A percentile compares a stretch with the other conserved stretches of the same genome.
Conservation (phyloP, 2,888 invertebrate species). For the Carcina quercana region DNA sequence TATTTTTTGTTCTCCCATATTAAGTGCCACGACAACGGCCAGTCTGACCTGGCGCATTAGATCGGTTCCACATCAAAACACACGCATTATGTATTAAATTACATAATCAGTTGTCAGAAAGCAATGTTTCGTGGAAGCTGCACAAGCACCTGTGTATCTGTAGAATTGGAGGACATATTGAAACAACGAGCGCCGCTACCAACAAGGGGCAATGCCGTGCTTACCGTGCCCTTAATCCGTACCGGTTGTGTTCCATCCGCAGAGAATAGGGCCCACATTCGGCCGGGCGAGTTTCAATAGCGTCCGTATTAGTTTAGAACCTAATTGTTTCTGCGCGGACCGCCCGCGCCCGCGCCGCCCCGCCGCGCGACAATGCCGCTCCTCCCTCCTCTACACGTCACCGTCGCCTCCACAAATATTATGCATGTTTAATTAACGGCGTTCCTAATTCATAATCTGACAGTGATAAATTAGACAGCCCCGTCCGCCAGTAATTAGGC, state of each 20-base stretch:
- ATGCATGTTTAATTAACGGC: conserved; percentile 69
- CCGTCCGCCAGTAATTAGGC: conserved; percentile 66
- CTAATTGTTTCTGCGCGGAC: conserved; percentile 41
- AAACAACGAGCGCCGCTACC: too few relatives aligned
- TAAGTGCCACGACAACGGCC: too few relatives aligned
- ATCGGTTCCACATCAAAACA: too few relatives aligned
- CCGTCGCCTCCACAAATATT: conserved; percentile 56
- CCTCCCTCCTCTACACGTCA: conserved; percentile 11
- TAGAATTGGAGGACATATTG: too few relatives aligned
- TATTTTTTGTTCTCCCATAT: too few relatives aligned
- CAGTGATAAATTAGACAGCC: conserved; percentile 67
- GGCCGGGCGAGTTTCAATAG: conserved; percentile 30
- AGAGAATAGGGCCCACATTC: conserved; percentile 29
- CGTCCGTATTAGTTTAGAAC: conserved; percentile 42
- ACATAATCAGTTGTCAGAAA: too few relatives aligned
- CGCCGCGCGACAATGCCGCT: conserved; percentile 21
- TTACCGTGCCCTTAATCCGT: background rate
- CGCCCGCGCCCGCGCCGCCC: conserved; percentile 1
- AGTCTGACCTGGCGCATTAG: too few relatives aligned
- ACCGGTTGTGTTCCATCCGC: conserved; percentile 24
- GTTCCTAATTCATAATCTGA: conserved; percentile 71
- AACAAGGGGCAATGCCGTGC: too few relatives aligned
- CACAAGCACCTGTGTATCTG: too few relatives aligned
- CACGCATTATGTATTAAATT: too few relatives aligned
- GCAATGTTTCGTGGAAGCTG: too few relatives aligned